Evolutionary conservation across 2,113 vertebrate genomes (phyloP).

Genomic region (Erythrocercus mccallii): DNA sequence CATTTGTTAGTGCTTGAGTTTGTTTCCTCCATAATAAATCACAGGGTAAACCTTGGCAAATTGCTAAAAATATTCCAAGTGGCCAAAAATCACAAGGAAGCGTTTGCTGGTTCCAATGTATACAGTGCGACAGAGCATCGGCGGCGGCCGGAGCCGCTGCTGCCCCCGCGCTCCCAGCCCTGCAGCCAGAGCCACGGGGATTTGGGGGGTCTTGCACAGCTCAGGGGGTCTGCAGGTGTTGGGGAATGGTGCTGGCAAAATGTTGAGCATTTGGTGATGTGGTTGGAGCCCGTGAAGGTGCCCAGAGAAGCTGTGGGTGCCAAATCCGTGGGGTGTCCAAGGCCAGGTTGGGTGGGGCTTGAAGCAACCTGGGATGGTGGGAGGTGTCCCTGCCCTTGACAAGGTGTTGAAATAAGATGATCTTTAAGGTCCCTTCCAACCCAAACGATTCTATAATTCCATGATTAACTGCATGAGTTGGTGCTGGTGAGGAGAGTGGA

Average conservation of each 20-base stretch:
- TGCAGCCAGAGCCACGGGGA: not conserved
- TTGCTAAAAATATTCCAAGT: slow-evolving; percentile 51
- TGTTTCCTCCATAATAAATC: slow-evolving; percentile 67
- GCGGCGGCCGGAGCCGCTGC: not conserved
- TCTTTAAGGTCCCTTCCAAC: not conserved
- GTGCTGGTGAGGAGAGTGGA: not conserved
- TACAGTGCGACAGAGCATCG: not conserved
- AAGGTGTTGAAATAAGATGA: not conserved
- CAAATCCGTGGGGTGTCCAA: no score
- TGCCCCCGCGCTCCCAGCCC: not conserved
- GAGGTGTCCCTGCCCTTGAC: not conserved
- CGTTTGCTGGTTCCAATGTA: not conserved
- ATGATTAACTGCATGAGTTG: rapidly evolving
- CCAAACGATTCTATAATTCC: rapidly evolving
- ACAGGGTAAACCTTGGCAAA: slow-evolving; percentile 58
- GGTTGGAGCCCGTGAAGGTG: rapidly evolving
- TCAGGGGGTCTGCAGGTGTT: not conserved
- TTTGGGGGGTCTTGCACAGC: not conserved
- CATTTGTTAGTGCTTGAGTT: slow-evolving; percentile 66
- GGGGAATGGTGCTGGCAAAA: not conserved
- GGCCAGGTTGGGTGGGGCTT: not conserved
- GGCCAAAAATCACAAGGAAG: slow-evolving; percentile 60
- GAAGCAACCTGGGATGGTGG: not conserved
- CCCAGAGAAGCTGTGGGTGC: not conserved
- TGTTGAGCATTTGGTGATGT: rapidly evolving